These are phyloP conservation scores for Grantiella picta DNA, from an alignment of 2,113 vertebrate genomes.

Conservation along the genomic window DNA sequence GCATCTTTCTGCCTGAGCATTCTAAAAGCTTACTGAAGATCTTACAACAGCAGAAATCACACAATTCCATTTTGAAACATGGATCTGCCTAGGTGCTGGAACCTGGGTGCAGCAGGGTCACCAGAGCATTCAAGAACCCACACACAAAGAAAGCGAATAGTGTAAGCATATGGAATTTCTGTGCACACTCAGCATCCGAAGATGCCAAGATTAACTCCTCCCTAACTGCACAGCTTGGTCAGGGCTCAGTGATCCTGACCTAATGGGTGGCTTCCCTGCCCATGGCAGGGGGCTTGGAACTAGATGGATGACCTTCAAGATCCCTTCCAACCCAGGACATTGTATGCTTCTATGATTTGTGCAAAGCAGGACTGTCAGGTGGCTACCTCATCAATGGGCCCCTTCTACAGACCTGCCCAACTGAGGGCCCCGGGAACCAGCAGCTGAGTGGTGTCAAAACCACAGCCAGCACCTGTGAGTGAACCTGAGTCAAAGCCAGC, in stretches of 20 bases:
- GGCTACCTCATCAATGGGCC: fast-evolving
- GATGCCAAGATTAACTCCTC: background rate
- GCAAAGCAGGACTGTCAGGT: background rate
- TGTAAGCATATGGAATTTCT: background rate
- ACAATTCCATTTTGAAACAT: background rate
- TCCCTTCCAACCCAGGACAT: background rate
- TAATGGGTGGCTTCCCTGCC: background rate
- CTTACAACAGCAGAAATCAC: background rate
- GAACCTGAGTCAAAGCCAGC: background rate
- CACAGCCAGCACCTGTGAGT: background rate
- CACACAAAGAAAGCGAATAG: background rate
- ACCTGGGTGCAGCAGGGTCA: background rate
- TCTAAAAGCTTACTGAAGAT: background rate
- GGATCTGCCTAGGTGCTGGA: background rate
- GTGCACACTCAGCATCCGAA: background rate
- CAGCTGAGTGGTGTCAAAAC: background rate
- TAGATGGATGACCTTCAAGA: background rate
- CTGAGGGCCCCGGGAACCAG: background rate
- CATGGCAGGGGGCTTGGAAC: background rate
- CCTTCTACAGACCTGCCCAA: background rate
- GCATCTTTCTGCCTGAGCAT: background rate
- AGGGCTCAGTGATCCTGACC: background rate
- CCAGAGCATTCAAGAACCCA: background rate
- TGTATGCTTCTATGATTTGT: background rate
- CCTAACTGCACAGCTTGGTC: background rate